Conservation (phyloP, 2,797 vertebrate genomes). For the Poecilia velifera region DNA sequence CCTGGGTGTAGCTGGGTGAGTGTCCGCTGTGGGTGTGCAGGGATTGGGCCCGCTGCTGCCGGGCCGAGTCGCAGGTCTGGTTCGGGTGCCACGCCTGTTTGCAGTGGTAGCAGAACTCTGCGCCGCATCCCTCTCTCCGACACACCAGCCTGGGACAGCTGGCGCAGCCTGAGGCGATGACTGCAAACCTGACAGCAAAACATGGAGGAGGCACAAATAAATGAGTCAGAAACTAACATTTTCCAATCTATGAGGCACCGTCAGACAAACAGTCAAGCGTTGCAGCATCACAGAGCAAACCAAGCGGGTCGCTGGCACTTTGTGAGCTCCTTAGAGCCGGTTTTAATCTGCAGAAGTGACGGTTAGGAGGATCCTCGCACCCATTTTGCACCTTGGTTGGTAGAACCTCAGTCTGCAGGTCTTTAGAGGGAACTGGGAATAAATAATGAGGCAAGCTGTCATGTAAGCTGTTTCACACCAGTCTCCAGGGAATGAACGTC, state of each 20-base stretch:
- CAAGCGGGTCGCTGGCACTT: neutral
- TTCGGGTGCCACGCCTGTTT: slow-evolving; percentile 99
- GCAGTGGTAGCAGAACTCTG: slow-evolving; percentile 99
- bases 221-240: slow-evolving; percentile 7
- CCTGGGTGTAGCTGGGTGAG: slow-evolving; percentile 94
- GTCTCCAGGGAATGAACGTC: neutral
- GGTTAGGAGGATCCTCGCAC: neutral
- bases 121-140: slow-evolving; percentile 93
- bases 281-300: neutral
- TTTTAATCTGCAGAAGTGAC: neutral
- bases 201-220: slow-evolving; percentile 14
- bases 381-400: neutral
- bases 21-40: slow-evolving; percentile 94
- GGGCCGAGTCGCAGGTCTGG: slow-evolving; percentile 97
- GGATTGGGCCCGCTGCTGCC: slow-evolving; percentile 92
- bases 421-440: neutral
- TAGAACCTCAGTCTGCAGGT: neutral
- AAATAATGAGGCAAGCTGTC: slow-evolving; percentile 2
- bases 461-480: slow-evolving; percentile 2
- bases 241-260: neutral
- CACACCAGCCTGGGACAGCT: slow-evolving; percentile 97
- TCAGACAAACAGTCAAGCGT: neutral
- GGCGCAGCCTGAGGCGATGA: slow-evolving; percentile 97
- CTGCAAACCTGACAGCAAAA: slow-evolving; percentile 86
- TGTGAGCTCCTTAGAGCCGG: neutral